Base-by-base conservation (phyloP, 2,113 vertebrate species). In the Ctenomys sociabilis region DNA sequence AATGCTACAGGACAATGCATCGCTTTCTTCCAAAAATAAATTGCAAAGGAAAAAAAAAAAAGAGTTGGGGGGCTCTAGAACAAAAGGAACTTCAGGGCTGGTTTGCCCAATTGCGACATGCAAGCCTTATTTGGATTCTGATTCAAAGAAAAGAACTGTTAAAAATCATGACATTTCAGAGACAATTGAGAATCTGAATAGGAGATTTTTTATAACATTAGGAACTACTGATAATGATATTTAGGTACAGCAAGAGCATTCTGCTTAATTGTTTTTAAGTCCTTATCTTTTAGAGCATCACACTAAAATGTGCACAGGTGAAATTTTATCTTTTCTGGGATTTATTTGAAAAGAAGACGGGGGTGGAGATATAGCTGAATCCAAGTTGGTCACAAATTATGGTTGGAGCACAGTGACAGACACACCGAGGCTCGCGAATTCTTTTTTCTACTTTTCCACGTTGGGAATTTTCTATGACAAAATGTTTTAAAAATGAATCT, bases 21-120 rank as follows among this genome's bases (percentile, higher is more conserved):
- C 1, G 16, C 22, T 92, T 75, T 85, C n/a, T 92, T 92, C 85
- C 86, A 80, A 93, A 97, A 83, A 75, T 83, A 94, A 97, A 86
- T 7, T 16, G 24, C 52, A 77, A 40, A n/a, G 24, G 59, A 54
- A 83, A 92, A 22, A 52, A 54, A 83, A 92, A 22, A 52, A 45
- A 11, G 64, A 26, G 52, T 40, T 28, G 17, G 6, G 0, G 13
- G 5, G 17, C 7, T 95, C 45, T 49, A 35, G 22, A 78, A 52
- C 32, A 94, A 78, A 86, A 85, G 32, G n/a, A 57, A 92, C 66
- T 75, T 64, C 21, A 52, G 28, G 10, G 14, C 28, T 5, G 0
- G 0, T n/a, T 57, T 57, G 13, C 28, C 54, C 85, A 13, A 6
- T 35, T n/a, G 84, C n/a, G 54, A 37, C 0, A 0, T 13, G 43